These are phyloP conservation scores for Ictalurus furcatus DNA, from an alignment of 2,113 vertebrate species.

Conservation along the genomic window DNA sequence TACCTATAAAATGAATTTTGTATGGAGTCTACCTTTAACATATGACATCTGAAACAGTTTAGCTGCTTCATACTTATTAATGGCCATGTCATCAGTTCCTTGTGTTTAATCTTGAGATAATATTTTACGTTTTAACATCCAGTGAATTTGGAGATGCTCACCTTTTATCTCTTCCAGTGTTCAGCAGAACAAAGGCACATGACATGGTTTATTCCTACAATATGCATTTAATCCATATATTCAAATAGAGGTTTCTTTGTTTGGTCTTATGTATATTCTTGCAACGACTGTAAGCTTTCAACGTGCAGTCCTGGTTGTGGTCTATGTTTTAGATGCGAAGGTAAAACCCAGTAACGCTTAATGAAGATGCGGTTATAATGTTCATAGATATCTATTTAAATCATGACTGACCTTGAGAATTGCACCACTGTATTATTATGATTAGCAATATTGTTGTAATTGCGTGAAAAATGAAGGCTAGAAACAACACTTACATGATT, in stretches of 20 bases:
- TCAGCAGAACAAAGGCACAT: conserved; percentile 1
- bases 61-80: not conserved
- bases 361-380: not conserved
- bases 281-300: conserved; percentile 35
- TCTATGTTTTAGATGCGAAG: conserved; percentile 24
- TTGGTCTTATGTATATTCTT: conserved; percentile 25
- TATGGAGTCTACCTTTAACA: not conserved
- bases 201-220: conserved; percentile 11
- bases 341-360: conserved; percentile 20
- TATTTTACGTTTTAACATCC: conserved; percentile 4
- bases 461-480: conserved; percentile 24
- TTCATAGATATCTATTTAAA: conserved; percentile 20
- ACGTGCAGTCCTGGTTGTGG: conserved; percentile 20
- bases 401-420: conserved; percentile 21
- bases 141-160: conserved; percentile 9
- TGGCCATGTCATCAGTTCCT: not conserved
- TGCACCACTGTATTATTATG: conserved; percentile 38
- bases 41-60: not conserved
- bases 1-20: not conserved
- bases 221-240: conserved; percentile 37
- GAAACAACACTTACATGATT: conserved; percentile 5
- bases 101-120: not conserved
- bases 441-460: conserved; percentile 43
- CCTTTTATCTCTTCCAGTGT: conserved; percentile 31
- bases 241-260: conserved; percentile 23